Evolutionary conservation across 64 coral and sea anemone species (phyloP).

Genomic region (Actinia tenebrosa): DNA sequence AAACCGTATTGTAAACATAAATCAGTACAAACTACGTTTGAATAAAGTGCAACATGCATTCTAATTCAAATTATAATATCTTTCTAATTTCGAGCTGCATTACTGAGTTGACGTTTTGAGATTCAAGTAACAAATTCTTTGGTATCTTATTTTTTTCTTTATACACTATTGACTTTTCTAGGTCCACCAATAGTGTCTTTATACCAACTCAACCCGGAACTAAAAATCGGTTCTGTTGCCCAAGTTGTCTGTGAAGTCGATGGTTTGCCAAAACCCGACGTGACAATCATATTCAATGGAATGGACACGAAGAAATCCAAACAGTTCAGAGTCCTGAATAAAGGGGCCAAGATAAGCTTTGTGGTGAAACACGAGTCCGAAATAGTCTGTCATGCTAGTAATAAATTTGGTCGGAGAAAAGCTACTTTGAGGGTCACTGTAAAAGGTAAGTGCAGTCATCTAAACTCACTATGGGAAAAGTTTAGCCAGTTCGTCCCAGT

Average conservation of each 20-base stretch:
- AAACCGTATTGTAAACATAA: too few relatives aligned
- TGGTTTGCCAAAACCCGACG: slow-evolving; percentile 28
- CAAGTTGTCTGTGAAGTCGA: slow-evolving; percentile 28
- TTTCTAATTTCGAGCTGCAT: too few relatives aligned
- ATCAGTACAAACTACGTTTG: too few relatives aligned
- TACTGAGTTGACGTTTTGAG: too few relatives aligned
- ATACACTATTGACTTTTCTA: not conserved
- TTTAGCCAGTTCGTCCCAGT: not conserved
- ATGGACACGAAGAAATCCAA: not conserved
- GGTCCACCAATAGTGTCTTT: slow-evolving; percentile 2
- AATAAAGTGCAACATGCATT: too few relatives aligned
- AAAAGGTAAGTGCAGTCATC: slow-evolving; percentile 29
- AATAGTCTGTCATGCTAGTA: slow-evolving; percentile 37
- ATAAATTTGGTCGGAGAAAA: slow-evolving; percentile 28
- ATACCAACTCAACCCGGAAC: not conserved
- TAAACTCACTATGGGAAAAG: not conserved
- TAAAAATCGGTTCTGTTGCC: slow-evolving; percentile 6
- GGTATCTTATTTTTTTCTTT: not conserved
- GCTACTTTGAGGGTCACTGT: slow-evolving; percentile 19
- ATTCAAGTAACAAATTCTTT: not conserved
- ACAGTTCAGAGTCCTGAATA: not conserved
- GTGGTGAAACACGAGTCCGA: slow-evolving; percentile 17
- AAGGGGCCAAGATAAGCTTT: slow-evolving; percentile 26
- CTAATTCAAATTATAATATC: too few relatives aligned
- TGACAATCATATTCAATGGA: slow-evolving; percentile 22